These are phyloP conservation scores for Chlorops oryzae DNA, from an alignment of 1,140 invertebrate genomes.

Conservation along the genomic window DNA sequence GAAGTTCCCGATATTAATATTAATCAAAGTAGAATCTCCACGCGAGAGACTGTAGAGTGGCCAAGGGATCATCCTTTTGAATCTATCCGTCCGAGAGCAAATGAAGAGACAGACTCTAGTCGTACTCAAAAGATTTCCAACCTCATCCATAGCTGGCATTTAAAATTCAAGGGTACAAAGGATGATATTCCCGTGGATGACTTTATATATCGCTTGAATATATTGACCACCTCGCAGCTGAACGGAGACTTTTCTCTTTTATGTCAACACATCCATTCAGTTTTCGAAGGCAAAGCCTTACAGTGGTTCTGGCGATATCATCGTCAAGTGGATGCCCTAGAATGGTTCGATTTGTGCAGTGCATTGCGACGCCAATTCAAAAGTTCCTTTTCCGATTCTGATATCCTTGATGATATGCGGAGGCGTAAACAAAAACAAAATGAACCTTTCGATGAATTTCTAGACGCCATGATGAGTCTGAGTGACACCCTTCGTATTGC, in stretches of 20 bases:
- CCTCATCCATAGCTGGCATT: slow-evolving; percentile 3
- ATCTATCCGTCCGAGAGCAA: too few species aligned
- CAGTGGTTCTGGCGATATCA: slow-evolving; percentile 9
- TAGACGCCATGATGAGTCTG: background rate
- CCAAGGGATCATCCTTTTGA: too few species aligned
- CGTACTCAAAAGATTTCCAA: background rate
- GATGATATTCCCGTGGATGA: slow-evolving; percentile 3
- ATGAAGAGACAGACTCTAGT: too few species aligned
- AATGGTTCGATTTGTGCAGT: slow-evolving; percentile 7
- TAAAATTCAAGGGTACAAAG: slow-evolving; percentile 6
- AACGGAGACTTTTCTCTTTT: slow-evolving; percentile 5
- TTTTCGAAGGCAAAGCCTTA: slow-evolving; percentile 5
- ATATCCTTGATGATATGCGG: slow-evolving; percentile 3
- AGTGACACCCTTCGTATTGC: slow-evolving; percentile 4
- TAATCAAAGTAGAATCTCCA: too few species aligned
- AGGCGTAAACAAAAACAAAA: slow-evolving; percentile 5
- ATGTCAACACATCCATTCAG: slow-evolving; percentile 1
- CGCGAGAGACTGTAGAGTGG: too few species aligned
- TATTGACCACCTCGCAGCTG: background rate
- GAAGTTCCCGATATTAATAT: too few species aligned
- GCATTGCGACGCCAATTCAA: slow-evolving; percentile 7
- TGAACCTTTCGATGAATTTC: slow-evolving; percentile 7
- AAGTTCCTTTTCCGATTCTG: background rate
- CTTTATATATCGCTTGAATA: background rate
- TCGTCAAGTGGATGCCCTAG: slow-evolving; percentile 3